A percentile compares a stretch with the other conserved stretches of the same genome.
These are phyloP conservation scores for Spatulosminthurus flaviceps DNA, from an alignment of 2,888 invertebrate genomes.

Conservation along the genomic window DNA sequence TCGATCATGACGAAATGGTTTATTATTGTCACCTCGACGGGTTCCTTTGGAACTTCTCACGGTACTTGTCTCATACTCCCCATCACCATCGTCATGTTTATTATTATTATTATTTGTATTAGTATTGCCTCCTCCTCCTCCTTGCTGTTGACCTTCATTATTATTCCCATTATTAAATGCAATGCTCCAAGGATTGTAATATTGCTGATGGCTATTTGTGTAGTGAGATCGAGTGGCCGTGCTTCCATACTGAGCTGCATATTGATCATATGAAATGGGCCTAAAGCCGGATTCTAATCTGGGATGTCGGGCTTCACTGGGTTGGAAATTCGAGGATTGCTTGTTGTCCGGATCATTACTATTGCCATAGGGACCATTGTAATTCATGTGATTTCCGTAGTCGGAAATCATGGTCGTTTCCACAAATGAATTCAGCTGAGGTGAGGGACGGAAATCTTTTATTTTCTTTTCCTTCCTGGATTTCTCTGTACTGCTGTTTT, in stretches of 20 bases:
- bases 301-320: conserved; percentile 53
- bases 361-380: neutral
- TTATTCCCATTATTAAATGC: conserved; percentile 33
- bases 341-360: neutral
- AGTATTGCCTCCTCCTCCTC: neutral
- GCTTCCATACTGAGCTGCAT: conserved; percentile 51
- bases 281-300: conserved; percentile 61
- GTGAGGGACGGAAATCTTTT: conserved; percentile 58
- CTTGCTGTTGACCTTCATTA: neutral
- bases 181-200: conserved; percentile 48
- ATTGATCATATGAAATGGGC: conserved; percentile 57
- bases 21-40: conserved; percentile 9
- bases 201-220: conserved; percentile 47
- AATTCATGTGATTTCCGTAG: conserved; percentile 30
- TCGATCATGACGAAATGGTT: conserved; percentile 49
- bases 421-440: conserved; percentile 59
- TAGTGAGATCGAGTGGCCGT: conserved; percentile 43
- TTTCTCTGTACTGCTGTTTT: neutral
- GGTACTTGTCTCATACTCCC: too few relatives aligned
- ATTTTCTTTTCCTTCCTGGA: conserved; percentile 42
- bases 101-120: conserved; percentile 22
- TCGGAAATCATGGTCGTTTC: conserved; percentile 53
- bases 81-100: too few relatives aligned
- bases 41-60: conserved; percentile 9
- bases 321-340: conserved; percentile 2